phyloP scores from a whole-genome alignment of 2,797 vertebrate genomes.

The Neosilurus mollespiculum region DNA sequence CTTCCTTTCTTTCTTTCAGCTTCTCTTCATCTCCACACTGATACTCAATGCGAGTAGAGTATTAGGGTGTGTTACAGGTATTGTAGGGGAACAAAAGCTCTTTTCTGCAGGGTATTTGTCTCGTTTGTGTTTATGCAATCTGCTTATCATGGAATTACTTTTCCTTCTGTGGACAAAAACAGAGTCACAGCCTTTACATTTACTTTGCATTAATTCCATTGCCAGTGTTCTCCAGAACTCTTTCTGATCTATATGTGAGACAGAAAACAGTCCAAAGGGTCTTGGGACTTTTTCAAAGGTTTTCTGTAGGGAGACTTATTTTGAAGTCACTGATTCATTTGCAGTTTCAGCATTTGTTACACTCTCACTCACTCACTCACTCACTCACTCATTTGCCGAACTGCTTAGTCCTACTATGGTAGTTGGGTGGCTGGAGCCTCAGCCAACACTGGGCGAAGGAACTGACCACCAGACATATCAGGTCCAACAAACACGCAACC shows the following conservation, averaged over 20 bases:
- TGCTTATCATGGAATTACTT: slow-evolving; percentile 8
- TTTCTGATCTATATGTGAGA: not conserved
- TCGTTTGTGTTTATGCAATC: slow-evolving; percentile 15
- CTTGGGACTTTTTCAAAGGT: not conserved
- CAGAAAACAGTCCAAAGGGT: not conserved
- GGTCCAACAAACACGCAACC: too few relatives aligned
- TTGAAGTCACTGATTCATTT: not conserved
- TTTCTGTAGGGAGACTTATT: not conserved
- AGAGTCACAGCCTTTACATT: not conserved
- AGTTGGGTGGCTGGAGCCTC: too few relatives aligned
- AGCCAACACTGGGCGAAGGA: too few relatives aligned
- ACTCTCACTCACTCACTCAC: too few relatives aligned
- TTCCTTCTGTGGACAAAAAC: slow-evolving; percentile 7
- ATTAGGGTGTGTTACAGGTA: slow-evolving; percentile 49
- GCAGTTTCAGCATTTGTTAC: not conserved
- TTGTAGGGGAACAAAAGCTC: slow-evolving; percentile 42
- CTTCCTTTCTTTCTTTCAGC: not conserved
- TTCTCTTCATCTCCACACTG: slow-evolving; percentile 31
- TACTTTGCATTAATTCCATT: not conserved
- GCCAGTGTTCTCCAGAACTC: not conserved
- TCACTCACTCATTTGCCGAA: too few relatives aligned
- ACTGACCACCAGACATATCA: too few relatives aligned
- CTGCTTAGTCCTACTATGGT: too few relatives aligned
- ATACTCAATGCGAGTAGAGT: slow-evolving; percentile 32
- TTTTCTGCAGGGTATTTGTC: slow-evolving; percentile 40